A percentile compares a stretch with the other conserved stretches of the same genome.
Evolutionary conservation across 2,113 vertebrate genomes (phyloP).

Genomic region (Laticauda laticaudata): DNA sequence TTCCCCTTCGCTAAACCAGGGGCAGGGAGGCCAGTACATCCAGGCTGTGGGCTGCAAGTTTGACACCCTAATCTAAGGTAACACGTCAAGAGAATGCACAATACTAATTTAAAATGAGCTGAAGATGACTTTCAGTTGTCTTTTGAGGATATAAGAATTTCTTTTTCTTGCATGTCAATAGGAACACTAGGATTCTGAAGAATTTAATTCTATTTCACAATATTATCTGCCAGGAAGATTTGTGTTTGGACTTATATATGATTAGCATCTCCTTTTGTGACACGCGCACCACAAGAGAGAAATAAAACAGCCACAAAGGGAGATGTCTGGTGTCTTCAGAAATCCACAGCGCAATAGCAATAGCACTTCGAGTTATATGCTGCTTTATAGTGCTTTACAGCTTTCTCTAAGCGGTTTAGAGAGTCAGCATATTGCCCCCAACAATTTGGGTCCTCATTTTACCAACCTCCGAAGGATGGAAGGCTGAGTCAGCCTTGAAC

Average conservation of each 20-base stretch:
- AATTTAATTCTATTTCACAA: background rate
- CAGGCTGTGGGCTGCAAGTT: accelerated
- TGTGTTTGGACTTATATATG: background rate
- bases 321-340: background rate
- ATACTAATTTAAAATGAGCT: background rate
- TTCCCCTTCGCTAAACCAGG: no score
- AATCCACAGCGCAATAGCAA: background rate
- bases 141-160: background rate
- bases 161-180: background rate
- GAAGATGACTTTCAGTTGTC: background rate
- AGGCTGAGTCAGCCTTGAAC: no score
- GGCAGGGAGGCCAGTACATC: no score
- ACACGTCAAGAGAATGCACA: background rate
- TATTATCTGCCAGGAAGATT: background rate
- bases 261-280: background rate
- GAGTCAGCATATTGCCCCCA: no score
- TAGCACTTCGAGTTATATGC: no score
- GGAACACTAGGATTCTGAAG: background rate
- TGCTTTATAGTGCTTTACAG: no score
- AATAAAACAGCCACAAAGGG: background rate
- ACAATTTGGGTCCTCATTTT: no score
- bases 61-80: no score
- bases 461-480: no score
- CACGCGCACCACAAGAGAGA: background rate
- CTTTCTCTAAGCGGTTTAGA: no score